phyloP scores from a whole-genome alignment of 2,888 invertebrate species.

The Hypomecis atomaria region DNA sequence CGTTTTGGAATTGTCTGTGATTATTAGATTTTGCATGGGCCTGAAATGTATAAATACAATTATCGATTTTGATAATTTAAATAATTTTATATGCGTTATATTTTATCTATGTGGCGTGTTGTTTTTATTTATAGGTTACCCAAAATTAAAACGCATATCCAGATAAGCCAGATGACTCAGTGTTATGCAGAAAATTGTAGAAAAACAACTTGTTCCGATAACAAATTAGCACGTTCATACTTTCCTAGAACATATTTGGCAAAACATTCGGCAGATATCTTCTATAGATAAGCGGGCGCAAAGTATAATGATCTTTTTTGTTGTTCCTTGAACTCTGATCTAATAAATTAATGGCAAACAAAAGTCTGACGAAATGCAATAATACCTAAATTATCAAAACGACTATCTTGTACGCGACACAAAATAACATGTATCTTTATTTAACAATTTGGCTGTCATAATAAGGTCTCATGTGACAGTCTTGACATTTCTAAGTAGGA shows the following conservation, averaged over 20 bases:
- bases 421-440: too few relatives aligned
- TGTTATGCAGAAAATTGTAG: constrained; percentile 25
- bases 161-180: constrained; percentile 27
- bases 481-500: too few relatives aligned
- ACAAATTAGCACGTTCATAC: constrained; percentile 28
- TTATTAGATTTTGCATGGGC: too few relatives aligned
- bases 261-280: constrained; percentile 16
- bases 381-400: too few relatives aligned
- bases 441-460: too few relatives aligned
- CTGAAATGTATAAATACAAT: too few relatives aligned
- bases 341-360: background rate
- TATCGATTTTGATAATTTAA: too few relatives aligned
- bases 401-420: too few relatives aligned
- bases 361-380: background rate
- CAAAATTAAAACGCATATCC: constrained; percentile 22
- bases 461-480: too few relatives aligned
- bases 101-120: background rate
- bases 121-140: constrained; percentile 4
- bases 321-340: background rate
- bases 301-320: constrained; percentile 15
- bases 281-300: constrained; percentile 18
- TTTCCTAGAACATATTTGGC: constrained; percentile 31
- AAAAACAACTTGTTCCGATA: constrained; percentile 31
- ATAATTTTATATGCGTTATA: background rate
- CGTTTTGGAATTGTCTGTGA: background rate